These are phyloP conservation scores for Gephyroberyx darwinii DNA, from an alignment of 2,797 vertebrate genomes.

Conservation along the genomic window DNA sequence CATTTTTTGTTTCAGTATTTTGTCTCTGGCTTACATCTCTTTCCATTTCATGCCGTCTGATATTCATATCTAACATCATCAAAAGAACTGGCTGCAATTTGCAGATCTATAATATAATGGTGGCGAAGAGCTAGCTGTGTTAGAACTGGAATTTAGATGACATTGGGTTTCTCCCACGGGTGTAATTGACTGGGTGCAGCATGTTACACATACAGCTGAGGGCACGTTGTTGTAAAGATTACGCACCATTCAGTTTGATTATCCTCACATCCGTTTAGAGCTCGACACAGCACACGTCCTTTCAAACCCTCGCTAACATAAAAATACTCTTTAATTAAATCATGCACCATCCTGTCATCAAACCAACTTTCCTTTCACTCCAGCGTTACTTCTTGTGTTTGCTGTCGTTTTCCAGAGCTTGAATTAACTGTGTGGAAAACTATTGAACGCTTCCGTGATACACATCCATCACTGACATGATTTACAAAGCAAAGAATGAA, in stretches of 20 bases:
- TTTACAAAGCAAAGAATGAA: background rate
- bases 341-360: too few relatives aligned
- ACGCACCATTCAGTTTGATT: conserved; percentile 23
- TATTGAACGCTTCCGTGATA: background rate
- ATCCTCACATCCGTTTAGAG: conserved; percentile 17
- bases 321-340: background rate
- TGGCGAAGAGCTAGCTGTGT: conserved; percentile 30
- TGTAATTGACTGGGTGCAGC: conserved; percentile 16
- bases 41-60: conserved; percentile 38
- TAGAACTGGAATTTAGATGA: conserved; percentile 37
- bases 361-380: background rate
- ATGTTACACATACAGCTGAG: conserved; percentile 2
- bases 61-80: conserved; percentile 36
- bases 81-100: conserved; percentile 36
- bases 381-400: background rate
- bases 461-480: background rate
- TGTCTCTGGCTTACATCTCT: conserved; percentile 18
- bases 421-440: background rate
- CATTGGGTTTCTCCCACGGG: conserved; percentile 5
- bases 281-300: background rate
- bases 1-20: conserved; percentile 13
- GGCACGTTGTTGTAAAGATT: conserved; percentile 29
- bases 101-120: conserved; percentile 29
- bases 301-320: background rate
- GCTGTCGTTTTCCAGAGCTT: background rate